These are phyloP conservation scores for Nothoprocta pentlandii DNA, from an alignment of 2,113 vertebrate genomes.

Conservation along the genomic window DNA sequence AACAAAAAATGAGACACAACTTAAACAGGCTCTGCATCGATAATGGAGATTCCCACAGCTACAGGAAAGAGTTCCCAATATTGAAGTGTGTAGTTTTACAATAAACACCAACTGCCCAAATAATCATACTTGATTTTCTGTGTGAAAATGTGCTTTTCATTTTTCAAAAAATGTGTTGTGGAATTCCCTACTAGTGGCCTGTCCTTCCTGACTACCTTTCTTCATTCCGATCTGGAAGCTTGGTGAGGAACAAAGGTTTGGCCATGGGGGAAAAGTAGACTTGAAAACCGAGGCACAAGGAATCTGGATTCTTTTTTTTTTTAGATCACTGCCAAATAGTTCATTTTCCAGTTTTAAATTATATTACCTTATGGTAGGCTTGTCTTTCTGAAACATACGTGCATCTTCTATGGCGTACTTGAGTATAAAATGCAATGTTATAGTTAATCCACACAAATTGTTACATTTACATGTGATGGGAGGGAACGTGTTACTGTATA, in stretches of 20 bases:
- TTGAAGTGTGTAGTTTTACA: neutral
- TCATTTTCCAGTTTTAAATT: neutral
- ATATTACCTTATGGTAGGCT: accelerated
- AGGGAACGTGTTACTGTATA: neutral
- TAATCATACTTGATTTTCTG: neutral
- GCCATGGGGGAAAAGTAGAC: neutral
- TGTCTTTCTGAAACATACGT: neutral
- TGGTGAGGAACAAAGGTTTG: neutral
- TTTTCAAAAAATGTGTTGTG: neutral
- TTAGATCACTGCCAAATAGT: neutral
- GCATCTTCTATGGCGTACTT: neutral
- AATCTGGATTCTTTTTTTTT: neutral
- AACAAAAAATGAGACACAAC: neutral
- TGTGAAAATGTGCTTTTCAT: neutral
- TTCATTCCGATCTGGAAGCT: neutral
- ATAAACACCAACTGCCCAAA: neutral
- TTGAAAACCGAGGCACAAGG: neutral
- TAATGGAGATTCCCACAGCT: constrained; percentile 3
- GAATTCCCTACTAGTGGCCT: neutral
- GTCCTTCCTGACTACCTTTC: neutral
- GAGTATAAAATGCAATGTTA: neutral
- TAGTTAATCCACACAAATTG: neutral
- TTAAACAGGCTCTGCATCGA: neutral
- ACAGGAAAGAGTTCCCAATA: neutral
- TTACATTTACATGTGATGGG: neutral